phyloP scores from a whole-genome alignment of 2,888 invertebrate genomes.

The Macaria liturata region DNA sequence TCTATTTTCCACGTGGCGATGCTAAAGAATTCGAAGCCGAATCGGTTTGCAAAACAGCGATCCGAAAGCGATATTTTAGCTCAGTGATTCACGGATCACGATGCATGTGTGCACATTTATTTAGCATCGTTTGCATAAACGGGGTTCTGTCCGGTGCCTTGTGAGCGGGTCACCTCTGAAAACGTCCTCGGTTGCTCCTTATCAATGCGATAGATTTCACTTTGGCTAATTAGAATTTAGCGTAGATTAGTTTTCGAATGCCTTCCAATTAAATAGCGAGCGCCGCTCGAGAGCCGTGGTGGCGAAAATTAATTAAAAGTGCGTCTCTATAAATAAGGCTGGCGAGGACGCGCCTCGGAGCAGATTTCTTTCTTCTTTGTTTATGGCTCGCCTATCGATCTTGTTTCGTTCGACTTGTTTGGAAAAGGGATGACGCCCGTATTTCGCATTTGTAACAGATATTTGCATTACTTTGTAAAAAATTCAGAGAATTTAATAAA shows the following conservation, averaged over 20 bases:
- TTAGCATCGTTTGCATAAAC: slow-evolving; percentile 28
- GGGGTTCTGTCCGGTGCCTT: slow-evolving; percentile 15
- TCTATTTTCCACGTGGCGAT: slow-evolving; percentile 22
- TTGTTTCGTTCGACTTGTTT: slow-evolving; percentile 51
- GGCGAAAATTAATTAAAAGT: slow-evolving; percentile 49
- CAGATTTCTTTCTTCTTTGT: slow-evolving; percentile 62
- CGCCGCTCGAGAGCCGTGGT: slow-evolving; percentile 37
- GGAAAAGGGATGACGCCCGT: slow-evolving; percentile 45
- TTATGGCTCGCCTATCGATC: slow-evolving; percentile 53
- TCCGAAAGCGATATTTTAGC: slow-evolving; percentile 30
- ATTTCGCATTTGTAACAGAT: slow-evolving; percentile 44
- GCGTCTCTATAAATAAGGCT: slow-evolving; percentile 46
- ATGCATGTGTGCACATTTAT: slow-evolving; percentile 33
- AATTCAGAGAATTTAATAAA: slow-evolving; percentile 31
- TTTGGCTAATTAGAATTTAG: slow-evolving; percentile 27
- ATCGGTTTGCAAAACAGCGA: slow-evolving; percentile 30
- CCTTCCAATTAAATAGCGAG: slow-evolving; percentile 31
- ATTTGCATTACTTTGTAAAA: slow-evolving; percentile 37
- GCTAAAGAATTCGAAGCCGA: slow-evolving; percentile 25
- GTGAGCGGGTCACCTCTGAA: slow-evolving; percentile 18
- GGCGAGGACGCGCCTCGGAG: slow-evolving; percentile 44
- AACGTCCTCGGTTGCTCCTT: slow-evolving; percentile 2
- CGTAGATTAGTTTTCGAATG: slow-evolving; percentile 31
- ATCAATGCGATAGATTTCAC: slow-evolving; percentile 25
- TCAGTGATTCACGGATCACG: slow-evolving; percentile 35